These are phyloP conservation scores for Rhegmatorhina hoffmannsi DNA, from an alignment of 2,113 vertebrate genomes.

Conservation along the genomic window DNA sequence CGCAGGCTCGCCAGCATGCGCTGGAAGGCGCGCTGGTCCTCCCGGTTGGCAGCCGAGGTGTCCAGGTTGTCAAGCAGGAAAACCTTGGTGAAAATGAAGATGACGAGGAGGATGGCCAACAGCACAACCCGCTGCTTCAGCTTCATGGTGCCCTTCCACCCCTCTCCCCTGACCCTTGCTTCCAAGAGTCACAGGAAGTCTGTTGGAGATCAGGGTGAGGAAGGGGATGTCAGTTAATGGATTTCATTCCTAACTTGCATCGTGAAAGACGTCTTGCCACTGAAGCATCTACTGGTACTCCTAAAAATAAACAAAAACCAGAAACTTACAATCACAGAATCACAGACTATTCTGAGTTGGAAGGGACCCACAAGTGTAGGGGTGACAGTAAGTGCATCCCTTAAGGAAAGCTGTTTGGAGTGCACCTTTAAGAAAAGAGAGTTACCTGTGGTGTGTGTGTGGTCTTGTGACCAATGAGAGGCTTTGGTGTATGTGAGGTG, in stretches of 20 bases:
- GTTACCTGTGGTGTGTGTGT: too few relatives aligned
- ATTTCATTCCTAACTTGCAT: slow-evolving; percentile 42
- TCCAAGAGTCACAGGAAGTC: slow-evolving; percentile 39
- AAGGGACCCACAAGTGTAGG: too few relatives aligned
- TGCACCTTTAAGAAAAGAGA: too few relatives aligned
- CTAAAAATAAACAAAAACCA: slow-evolving; percentile 65
- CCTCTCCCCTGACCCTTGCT: slow-evolving; percentile 30
- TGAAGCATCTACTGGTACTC: slow-evolving; percentile 35
- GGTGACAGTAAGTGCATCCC: too few relatives aligned
- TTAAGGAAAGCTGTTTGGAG: too few relatives aligned
- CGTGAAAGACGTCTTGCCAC: not conserved
- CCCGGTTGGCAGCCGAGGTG: slow-evolving; percentile 89
- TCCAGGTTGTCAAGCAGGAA: slow-evolving; percentile 96
- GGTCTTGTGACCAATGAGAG: too few relatives aligned
- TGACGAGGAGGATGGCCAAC: slow-evolving; percentile 91
- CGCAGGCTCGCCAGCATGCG: slow-evolving; percentile 90
- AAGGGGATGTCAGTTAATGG: slow-evolving; percentile 38
- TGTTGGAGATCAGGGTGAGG: slow-evolving; percentile 56
- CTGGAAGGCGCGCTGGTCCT: slow-evolving; percentile 93
- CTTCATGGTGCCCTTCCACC: slow-evolving; percentile 86
- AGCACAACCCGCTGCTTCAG: slow-evolving; percentile 97
- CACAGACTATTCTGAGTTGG: too few relatives aligned
- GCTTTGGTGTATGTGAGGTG: too few relatives aligned
- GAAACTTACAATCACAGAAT: not conserved
- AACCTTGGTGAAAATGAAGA: slow-evolving; percentile 97